Conservation (phyloP, 2,797 vertebrate species). For the Etheostoma nigrum region DNA sequence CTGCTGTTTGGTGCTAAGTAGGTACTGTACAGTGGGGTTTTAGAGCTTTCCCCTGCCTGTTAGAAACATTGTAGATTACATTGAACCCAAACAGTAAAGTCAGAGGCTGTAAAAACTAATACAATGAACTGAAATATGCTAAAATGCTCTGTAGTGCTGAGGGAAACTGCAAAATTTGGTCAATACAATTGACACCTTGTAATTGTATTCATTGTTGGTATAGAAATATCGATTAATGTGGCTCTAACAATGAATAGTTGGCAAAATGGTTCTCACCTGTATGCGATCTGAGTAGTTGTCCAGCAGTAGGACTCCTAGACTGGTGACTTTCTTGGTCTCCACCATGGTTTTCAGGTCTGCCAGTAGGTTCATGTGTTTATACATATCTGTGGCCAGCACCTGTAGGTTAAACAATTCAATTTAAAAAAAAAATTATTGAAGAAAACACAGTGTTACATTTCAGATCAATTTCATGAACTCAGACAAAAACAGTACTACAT, state of each 20-base stretch:
- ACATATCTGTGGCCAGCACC: slow-evolving; percentile 96
- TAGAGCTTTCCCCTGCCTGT: background rate
- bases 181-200: background rate
- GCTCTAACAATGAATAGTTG: background rate
- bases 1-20: background rate
- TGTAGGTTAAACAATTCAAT: background rate
- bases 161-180: background rate
- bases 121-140: background rate
- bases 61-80: background rate
- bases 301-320: slow-evolving; percentile 91
- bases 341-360: slow-evolving; percentile 97
- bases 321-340: slow-evolving; percentile 96
- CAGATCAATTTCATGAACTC: background rate
- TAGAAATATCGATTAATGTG: background rate
- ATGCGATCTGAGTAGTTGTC: slow-evolving; percentile 96
- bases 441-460: background rate
- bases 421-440: background rate
- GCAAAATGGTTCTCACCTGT: slow-evolving; percentile 82
- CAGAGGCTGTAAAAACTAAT: background rate
- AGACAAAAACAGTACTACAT: background rate
- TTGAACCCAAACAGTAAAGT: background rate
- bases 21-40: background rate
- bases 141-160: background rate
- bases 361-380: slow-evolving; percentile 95
- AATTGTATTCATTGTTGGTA: background rate